Base-by-base conservation (phyloP, 2,797 vertebrate species). In the Astyanax mexicanus region DNA sequence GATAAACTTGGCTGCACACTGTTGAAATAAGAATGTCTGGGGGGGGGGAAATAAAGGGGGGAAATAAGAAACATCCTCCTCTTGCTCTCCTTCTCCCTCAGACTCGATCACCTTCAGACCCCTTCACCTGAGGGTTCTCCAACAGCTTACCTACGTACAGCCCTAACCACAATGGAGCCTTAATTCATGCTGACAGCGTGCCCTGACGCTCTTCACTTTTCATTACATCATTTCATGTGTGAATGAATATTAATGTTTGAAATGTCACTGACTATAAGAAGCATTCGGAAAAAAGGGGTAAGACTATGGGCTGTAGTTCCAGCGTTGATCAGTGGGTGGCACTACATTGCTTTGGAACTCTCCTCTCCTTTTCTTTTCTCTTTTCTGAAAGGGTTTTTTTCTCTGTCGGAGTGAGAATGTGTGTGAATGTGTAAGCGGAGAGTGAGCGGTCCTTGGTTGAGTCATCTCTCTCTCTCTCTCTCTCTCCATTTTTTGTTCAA, bases 321-420 rank as follows among this genome's bases (percentile, higher is more conserved):
- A 61, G 19, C 3, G 4, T 51, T 73, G 29, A 68, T 55, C 78
- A 58, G 32, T 70, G 45, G 72, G 45, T 65, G 78, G 73, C 73
- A 80, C 35, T 80, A 52, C 72, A 27, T 61, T 61, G 21, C 73
- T 75, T 75, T 74, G 11, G 11, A 4, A 1, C 6, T 42, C n/a
- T n/a, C n/a, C n/a, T n/a, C n/a, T n/a, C n/a, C n/a, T n/a, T n/a
- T n/a, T n/a, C n/a, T n/a, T n/a, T n/a, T n/a, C n/a, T n/a, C n/a
- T n/a, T n/a, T n/a, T n/a, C n/a, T n/a, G n/a, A n/a, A n/a, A n/a
- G n/a, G n/a, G n/a, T n/a, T n/a, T n/a, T n/a, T n/a, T n/a, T n/a
- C n/a, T n/a, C n/a, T n/a, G n/a, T n/a, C n/a, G n/a, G n/a, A n/a
- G n/a, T 51, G 11, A 38, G n/a, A 54, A 12, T 10, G 13, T 2